Evolutionary conservation across 1,140 invertebrate species (phyloP).

Genomic region (Tetramorium alpestre): DNA sequence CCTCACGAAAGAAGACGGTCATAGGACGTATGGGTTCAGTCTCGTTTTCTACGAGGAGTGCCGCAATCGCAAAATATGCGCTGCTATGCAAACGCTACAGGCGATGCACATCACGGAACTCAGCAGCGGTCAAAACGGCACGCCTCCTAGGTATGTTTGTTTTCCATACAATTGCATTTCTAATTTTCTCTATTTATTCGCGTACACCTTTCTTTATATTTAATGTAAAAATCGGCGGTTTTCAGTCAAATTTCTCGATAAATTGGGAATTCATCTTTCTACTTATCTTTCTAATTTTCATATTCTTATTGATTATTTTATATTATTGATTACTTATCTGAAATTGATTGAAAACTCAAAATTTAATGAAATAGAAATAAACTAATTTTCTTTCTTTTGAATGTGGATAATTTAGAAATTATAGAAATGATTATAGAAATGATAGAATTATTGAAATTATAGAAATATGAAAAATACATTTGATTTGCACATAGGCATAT

Average conservation of each 20-base stretch:
- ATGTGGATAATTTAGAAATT: background rate
- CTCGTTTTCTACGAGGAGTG: slow-evolving; percentile 98
- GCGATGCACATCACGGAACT: slow-evolving; percentile 97
- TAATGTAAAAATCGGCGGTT: background rate
- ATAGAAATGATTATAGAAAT: no score
- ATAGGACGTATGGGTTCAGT: slow-evolving; percentile 96
- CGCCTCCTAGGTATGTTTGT: slow-evolving; percentile 80
- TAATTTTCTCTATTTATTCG: background rate
- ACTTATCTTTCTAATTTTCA: background rate
- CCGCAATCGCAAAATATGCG: slow-evolving; percentile 95
- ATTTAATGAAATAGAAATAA: background rate
- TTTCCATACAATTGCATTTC: slow-evolving; percentile 16
- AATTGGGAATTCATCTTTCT: background rate
- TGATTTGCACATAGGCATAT: background rate
- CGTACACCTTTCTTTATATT: no score
- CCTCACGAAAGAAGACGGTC: slow-evolving; percentile 98
- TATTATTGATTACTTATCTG: background rate
- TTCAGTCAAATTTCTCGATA: background rate
- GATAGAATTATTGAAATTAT: no score
- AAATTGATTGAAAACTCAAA: background rate
- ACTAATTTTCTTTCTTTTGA: background rate
- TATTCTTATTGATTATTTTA: no score
- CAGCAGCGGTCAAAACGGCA: slow-evolving; percentile 91
- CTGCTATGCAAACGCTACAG: slow-evolving; percentile 97
- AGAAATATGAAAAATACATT: background rate